phyloP scores from a whole-genome alignment of 2,113 vertebrate species.

The Chlamydotis undulata region DNA sequence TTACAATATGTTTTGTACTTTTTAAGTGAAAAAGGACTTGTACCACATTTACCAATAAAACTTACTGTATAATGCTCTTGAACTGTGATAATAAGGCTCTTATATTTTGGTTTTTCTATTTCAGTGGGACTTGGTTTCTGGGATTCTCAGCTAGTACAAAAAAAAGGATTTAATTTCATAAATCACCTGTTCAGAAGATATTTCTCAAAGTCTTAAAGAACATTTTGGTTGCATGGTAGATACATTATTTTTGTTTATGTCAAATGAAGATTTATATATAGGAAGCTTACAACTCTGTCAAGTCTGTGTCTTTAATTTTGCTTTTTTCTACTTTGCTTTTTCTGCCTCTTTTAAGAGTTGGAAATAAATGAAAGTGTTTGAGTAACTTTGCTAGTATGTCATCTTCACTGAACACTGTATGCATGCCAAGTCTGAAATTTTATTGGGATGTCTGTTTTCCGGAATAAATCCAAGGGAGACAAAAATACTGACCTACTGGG shows the following conservation, averaged over 20 bases:
- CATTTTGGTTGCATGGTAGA: not conserved
- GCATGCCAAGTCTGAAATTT: not conserved
- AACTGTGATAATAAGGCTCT: not conserved
- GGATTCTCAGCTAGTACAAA: not conserved
- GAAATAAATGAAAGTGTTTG: not conserved
- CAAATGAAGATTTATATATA: not conserved
- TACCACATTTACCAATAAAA: not conserved
- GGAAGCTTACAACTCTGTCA: not conserved
- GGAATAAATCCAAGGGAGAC: not conserved
- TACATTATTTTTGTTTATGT: not conserved
- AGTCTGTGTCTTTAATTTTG: not conserved
- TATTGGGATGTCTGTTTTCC: not conserved
- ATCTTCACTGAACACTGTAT: not conserved
- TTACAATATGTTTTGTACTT: not conserved
- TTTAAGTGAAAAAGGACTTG: not conserved
- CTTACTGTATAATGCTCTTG: not conserved
- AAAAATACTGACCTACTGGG: not conserved
- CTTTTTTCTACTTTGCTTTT: not conserved
- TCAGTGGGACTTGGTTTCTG: not conserved
- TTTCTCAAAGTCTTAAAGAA: not conserved
- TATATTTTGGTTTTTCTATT: not conserved
- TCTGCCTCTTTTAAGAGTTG: not conserved
- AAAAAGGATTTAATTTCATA: not conserved
- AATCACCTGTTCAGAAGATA: not conserved
- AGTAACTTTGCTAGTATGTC: not conserved